Base-by-base conservation (phyloP, 2,113 vertebrate species). In the Kryptolebias marmoratus region DNA sequence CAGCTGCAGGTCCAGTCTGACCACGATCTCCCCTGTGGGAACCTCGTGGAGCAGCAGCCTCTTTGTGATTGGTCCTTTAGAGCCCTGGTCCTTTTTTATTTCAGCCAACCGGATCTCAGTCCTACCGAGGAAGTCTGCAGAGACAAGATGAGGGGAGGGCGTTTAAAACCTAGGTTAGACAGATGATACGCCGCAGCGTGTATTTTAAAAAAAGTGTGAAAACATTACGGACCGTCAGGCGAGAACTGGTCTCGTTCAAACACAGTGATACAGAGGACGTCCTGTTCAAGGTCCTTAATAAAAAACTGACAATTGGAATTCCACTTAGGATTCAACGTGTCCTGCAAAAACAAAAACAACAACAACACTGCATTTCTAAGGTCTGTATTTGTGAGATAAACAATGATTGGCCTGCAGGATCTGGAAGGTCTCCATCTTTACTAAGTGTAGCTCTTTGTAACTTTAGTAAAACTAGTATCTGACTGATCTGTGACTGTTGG, bases 251-350 rank as follows among this genome's bases (percentile, higher is more conserved):
- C 98, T 86, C 98, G 94, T 82, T 99, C 98, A 0, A 99, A 99
- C 88, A 99, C 98, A 0, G 98, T 99, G 86, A 99, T 95, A 77
- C 98, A 99, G 10, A 99, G 95, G 45, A 99, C 98, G 0, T 99
- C 98, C 91, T 99, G 98, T 81, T 99, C 98, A 66, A 99, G 92
- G 92, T 99, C 98, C 90, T 95, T 96, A 86, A 99, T 98, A 88
- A 99, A 99, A 93, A 99, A 99, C 94, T 99, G 98, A 92, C 98
- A 99, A 90, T 98, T 98, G 87, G 96, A 99, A 75, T 99, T 99
- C 98, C 98, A 99, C 87, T 98, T 98, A 0, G 98, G 98, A 61
- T 98, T 99, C 62, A 99, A 89, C 0, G 97, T 99, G 94, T 99
- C 98, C 94, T 99, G 92, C 68, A 77, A 2, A 63, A 14, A 63